A percentile compares a stretch with the other conserved stretches of the same genome.
Conservation (phyloP, 2,888 invertebrate species). For the Spisula subtruncata region DNA sequence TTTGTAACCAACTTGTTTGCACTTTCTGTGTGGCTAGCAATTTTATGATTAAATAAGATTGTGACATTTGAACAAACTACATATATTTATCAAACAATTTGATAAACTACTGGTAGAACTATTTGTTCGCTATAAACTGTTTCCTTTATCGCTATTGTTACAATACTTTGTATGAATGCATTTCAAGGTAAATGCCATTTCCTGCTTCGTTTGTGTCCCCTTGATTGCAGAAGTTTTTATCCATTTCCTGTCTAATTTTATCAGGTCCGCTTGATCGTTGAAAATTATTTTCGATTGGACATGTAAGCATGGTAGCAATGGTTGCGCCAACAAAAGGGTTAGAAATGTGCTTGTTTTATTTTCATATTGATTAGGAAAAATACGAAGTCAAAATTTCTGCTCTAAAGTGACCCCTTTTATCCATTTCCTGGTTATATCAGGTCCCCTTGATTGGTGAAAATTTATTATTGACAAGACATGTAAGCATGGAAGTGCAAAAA, state of each 20-base stretch:
- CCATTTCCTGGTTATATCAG: too few relatives aligned
- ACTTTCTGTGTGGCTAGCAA: not conserved
- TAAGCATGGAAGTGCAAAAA: too few relatives aligned
- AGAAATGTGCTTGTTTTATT: too few relatives aligned
- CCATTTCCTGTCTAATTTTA: too few relatives aligned
- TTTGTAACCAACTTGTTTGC: not conserved
- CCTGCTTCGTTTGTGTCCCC: not conserved
- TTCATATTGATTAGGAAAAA: too few relatives aligned
- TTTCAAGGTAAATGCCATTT: not conserved
- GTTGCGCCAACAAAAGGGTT: not conserved
- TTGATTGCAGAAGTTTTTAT: not conserved
- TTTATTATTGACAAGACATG: too few relatives aligned
- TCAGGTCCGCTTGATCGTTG: not conserved
- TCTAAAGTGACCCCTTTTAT: too few relatives aligned
- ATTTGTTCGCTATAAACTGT: not conserved
- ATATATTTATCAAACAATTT: too few relatives aligned
- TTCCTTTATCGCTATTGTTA: not conserved
- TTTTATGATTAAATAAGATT: not conserved
- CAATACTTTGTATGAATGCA: not conserved
- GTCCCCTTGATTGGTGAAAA: too few relatives aligned
- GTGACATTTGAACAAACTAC: not conserved
- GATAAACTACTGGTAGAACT: not conserved
- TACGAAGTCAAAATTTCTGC: too few relatives aligned
- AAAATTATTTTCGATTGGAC: not conserved
- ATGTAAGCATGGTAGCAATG: too few relatives aligned